phyloP scores from a whole-genome alignment of 2,797 vertebrate species.

The Euthynnus affinis region DNA sequence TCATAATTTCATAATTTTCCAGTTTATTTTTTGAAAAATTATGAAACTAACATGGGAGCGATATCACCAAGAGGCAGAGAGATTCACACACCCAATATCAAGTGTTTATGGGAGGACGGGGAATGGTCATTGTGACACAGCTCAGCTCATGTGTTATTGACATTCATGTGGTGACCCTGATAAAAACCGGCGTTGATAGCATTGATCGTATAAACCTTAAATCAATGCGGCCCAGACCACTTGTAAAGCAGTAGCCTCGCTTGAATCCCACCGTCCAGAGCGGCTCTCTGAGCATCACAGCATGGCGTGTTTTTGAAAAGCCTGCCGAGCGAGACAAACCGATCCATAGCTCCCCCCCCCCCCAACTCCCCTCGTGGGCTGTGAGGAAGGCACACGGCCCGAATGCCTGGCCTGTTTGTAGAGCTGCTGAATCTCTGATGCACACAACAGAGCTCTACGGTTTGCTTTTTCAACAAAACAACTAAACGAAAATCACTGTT shows the following conservation, averaged over 20 bases:
- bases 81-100: not conserved
- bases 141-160: conserved; percentile 55
- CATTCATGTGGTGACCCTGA: conserved; percentile 69
- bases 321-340: conserved; percentile 62
- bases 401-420: conserved; percentile 46
- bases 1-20: not conserved
- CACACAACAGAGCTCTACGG: conserved; percentile 21
- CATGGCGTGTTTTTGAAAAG: conserved; percentile 68
- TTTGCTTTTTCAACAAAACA: conserved; percentile 16
- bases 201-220: conserved; percentile 76
- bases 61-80: not conserved
- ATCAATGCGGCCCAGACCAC: conserved; percentile 70
- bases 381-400: conserved; percentile 43
- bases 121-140: conserved; percentile 38
- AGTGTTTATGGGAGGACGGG: not conserved
- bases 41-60: not conserved
- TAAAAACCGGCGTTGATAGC: conserved; percentile 70
- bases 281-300: conserved; percentile 55
- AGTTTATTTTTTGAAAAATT: conserved; percentile 3
- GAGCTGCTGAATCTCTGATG: conserved; percentile 58
- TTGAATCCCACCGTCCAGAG: conserved; percentile 54
- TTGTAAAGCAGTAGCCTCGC: conserved; percentile 68
- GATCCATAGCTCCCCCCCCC: conserved; percentile 71
- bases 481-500: conserved; percentile 16
- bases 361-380: conserved; percentile 21